A percentile compares a stretch with the other conserved stretches of the same genome.
Conservation (phyloP, 2,888 invertebrate genomes). For the Macrosoma leucophasiata region DNA sequence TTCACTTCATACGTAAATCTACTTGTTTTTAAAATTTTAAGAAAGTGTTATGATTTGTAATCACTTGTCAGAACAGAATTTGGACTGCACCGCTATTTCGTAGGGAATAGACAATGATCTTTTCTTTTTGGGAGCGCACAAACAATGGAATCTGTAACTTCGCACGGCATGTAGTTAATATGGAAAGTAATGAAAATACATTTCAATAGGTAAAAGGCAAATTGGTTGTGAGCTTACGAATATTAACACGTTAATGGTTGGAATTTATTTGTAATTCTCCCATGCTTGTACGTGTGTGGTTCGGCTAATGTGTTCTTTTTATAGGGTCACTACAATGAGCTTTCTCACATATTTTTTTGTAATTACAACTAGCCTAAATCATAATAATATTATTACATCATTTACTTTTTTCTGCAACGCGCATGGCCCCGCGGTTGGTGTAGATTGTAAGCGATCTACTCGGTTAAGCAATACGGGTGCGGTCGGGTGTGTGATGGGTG, state of each 20-base stretch:
- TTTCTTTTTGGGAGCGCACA: constrained; percentile 33
- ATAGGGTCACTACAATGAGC: constrained; percentile 27
- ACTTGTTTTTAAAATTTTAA: too few relatives aligned
- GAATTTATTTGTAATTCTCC: constrained; percentile 61
- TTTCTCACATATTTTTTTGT: too few relatives aligned
- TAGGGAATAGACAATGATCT: constrained; percentile 37
- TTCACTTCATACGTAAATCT: too few relatives aligned
- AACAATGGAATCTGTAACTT: constrained; percentile 56
- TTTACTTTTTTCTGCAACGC: too few relatives aligned
- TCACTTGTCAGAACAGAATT: too few relatives aligned
- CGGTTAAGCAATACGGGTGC: too few relatives aligned
- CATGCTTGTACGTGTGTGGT: constrained; percentile 60
- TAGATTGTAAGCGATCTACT: too few relatives aligned
- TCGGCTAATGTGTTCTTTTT: constrained; percentile 56
- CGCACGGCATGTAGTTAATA: constrained; percentile 48
- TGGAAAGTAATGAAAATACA: constrained; percentile 71
- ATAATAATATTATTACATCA: too few relatives aligned
- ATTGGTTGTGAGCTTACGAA: constrained; percentile 61
- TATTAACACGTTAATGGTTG: constrained; percentile 64
- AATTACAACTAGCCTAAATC: too few relatives aligned
- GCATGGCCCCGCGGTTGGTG: too few relatives aligned
- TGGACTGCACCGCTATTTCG: constrained; percentile 28
- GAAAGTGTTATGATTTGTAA: too few relatives aligned
- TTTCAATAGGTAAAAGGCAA: constrained; percentile 66
- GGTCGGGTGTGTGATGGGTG: too few relatives aligned